Base-by-base conservation (phyloP, 2,797 vertebrate genomes). In the Podarcis siculus region DNA sequence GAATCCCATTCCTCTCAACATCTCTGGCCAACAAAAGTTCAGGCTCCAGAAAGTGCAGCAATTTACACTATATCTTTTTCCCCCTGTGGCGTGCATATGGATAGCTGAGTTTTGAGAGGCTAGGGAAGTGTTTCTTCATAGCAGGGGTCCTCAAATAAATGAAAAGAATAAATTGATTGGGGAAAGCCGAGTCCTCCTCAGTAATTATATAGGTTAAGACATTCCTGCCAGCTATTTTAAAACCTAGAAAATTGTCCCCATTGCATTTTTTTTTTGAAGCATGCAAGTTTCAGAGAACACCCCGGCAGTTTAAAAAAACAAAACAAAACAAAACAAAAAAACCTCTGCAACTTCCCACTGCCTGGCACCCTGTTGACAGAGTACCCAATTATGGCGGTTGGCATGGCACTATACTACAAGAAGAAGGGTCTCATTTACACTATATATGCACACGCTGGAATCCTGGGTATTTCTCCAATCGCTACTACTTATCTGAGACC, bases 301-400 rank as follows among this genome's bases (percentile, higher is more conserved):
- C 35, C 55, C 64, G 67, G 83, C 86, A 72, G n/a, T 82, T 61
- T 45, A 49, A n/a, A 37, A 67, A 61, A 39, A 83, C 45, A 79
- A 42, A 69, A 37, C 73, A 10, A 25, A 8, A 77, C 79, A 32
- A 35, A 72, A 72, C 15, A 73, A 73, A 71, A 78, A 13, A 78
- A 10, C 12, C 12, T 15, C 79, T 39, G 27, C 35, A 42, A 49
- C 39, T 85, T 39, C 82, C 83, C 69, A 72, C 71, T 71, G 45
- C 35, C 21, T 64, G 82, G 86, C 79, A 82, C 83, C 86, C 83
- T 86, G 79, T 79, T 86, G 83, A 88, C 66, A 86, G 37, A 39
- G 49, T 58, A 55, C 49, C 83, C 87, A 86, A 79, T 88, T 86
- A 86, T 30, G n/a, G 32, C 21, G 66, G 79, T 27, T 88, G 64